These are phyloP conservation scores for Pollenia griseotomentosa DNA, from an alignment of 2,888 invertebrate species.

Conservation along the genomic window DNA sequence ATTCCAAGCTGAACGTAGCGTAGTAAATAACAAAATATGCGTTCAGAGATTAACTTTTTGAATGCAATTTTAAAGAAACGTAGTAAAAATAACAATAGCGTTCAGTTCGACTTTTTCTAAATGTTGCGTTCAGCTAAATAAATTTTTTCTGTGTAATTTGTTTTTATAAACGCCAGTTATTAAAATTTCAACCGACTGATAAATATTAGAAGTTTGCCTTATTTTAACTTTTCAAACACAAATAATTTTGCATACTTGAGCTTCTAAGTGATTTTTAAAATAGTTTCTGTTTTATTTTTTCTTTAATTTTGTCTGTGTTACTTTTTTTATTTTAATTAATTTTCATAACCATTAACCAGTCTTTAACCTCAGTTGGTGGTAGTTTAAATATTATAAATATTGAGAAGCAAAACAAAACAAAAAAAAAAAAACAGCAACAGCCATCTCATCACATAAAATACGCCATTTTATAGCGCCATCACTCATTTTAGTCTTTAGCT, in stretches of 20 bases:
- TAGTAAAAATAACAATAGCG: too few relatives aligned
- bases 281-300: neutral
- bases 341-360: constrained; percentile 60
- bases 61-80: too few relatives aligned
- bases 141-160: neutral
- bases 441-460: constrained; percentile 69
- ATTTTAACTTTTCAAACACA: neutral
- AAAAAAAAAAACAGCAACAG: constrained; percentile 11
- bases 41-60: too few relatives aligned
- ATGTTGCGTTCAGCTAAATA: too few relatives aligned
- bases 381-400: constrained; percentile 46
- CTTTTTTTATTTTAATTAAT: constrained; percentile 57
- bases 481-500: constrained; percentile 66
- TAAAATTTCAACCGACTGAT: neutral
- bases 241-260: neutral
- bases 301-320: neutral
- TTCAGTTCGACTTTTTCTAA: too few relatives aligned
- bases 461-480: constrained; percentile 73
- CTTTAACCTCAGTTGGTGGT: constrained; percentile 57
- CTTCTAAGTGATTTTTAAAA: neutral
- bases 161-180: neutral
- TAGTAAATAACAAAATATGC: too few relatives aligned
- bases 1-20: too few relatives aligned
- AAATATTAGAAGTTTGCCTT: neutral
- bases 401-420: neutral